Conservation (phyloP, 2,888 invertebrate species). For the Venustoraphidia nigricollis region DNA sequence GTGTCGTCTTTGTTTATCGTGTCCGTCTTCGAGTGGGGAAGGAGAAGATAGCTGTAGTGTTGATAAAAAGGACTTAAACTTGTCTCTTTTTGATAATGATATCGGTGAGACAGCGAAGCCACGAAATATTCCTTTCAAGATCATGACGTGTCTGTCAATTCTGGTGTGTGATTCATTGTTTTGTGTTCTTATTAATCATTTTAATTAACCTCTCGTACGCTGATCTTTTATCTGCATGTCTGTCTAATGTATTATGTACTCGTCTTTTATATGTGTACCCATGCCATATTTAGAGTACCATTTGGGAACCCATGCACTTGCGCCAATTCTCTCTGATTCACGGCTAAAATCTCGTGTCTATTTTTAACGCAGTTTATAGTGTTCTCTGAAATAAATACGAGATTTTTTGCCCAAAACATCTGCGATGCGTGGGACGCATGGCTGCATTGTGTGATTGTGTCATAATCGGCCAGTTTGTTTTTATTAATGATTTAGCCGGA, state of each 20-base stretch:
- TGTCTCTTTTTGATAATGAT: conserved; percentile 63
- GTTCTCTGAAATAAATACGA: conserved; percentile 23
- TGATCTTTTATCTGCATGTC: conserved; percentile 7
- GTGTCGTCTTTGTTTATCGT: conserved; percentile 84
- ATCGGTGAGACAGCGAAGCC: conserved; percentile 25
- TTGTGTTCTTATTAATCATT: conserved; percentile 7
- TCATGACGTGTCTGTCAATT: conserved; percentile 66
- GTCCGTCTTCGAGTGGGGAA: conserved; percentile 20
- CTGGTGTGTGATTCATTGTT: conserved; percentile 44
- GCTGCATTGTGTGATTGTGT: conserved; percentile 19
- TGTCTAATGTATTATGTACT: conserved; percentile 1
- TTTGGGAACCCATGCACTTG: too few species aligned
- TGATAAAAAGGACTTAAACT: conserved; percentile 56
- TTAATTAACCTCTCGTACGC: conserved; percentile 16
- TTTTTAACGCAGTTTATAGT: conserved; percentile 7
- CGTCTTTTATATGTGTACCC: too few species aligned
- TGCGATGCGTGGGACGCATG: conserved; percentile 21
- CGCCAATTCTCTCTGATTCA: too few species aligned
- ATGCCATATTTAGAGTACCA: too few species aligned
- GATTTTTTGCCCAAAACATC: conserved; percentile 21
- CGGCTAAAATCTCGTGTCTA: neutral
- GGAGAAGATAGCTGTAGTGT: conserved; percentile 37
- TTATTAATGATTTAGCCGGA: conserved; percentile 4
- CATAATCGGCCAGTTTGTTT: conserved; percentile 20
- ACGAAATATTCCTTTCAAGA: conserved; percentile 36